Evolutionary conservation across 2,888 invertebrate species (phyloP).

Genomic region (Rhorus exstirpatorius): DNA sequence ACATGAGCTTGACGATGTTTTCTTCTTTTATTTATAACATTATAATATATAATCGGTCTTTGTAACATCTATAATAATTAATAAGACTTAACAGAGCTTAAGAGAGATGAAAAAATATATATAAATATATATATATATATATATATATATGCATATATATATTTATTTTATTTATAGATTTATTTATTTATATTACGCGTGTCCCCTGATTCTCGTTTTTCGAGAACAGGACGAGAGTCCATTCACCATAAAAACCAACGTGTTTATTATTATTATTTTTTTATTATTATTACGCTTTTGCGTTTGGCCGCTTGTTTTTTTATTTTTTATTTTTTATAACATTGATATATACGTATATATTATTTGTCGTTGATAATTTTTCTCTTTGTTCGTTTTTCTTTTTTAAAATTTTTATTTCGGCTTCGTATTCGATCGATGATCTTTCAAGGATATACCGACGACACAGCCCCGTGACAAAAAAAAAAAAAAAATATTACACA

Average conservation of each 20-base stretch:
- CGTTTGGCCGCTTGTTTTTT: conserved; percentile 72
- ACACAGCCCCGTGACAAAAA: no score
- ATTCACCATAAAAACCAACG: conserved; percentile 77
- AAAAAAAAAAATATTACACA: no score
- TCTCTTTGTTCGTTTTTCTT: conserved; percentile 17
- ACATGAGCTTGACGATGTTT: conserved; percentile 71
- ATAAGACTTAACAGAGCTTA: conserved; percentile 67
- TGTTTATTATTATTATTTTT: no score
- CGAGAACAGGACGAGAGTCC: conserved; percentile 68
- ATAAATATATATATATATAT: conserved; percentile 41
- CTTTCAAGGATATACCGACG: no score
- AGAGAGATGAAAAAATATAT: conserved; percentile 34
- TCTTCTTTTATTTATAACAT: conserved; percentile 72
- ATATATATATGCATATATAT: no score
- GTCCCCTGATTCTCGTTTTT: conserved; percentile 51
- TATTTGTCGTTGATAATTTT: conserved; percentile 60
- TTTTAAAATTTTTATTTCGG: neutral
- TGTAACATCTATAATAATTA: conserved; percentile 75
- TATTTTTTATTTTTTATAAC: conserved; percentile 39
- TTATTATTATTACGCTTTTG: conserved; percentile 59
- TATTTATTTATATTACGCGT: conserved; percentile 51
- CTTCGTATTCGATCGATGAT: neutral
- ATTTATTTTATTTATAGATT: no score
- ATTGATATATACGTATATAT: conserved; percentile 70
- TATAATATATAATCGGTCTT: conserved; percentile 71